Base-by-base conservation (phyloP, 1,140 invertebrate genomes). In the Acromyrmex charruanus region DNA sequence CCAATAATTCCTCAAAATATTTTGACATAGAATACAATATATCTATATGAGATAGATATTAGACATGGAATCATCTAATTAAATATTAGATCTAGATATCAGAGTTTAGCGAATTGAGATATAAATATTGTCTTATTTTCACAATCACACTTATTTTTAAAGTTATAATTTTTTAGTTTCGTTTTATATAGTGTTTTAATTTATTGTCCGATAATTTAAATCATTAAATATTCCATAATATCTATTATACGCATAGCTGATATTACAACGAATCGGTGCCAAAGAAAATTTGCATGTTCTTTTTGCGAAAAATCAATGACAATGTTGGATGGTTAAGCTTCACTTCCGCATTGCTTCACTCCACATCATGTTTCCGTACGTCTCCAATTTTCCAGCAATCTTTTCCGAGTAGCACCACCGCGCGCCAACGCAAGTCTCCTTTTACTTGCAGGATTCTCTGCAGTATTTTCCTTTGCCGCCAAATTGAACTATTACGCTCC, bases 401-500 rank as follows among this genome's bases (percentile, higher is more conserved):
- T 86, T 91, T 91, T 74, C 59, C 51, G 77, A 77, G 58, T 44
- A 81, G 31, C 16, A 61, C 63, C 49, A 53, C 3, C 12, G 10
- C 49, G 35, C 39, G 79, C 66, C 53, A 68, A 61, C 61, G 51
- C 87, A 51, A 61, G 44, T 87, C 87, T 93, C 88, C 86, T 89
- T 89, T 88, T 87, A 87, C 91, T 91, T 75, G 80, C 55, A 91
- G 90, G 77, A 92, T 92, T 91, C 91, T 92, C 88, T 88, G 88
- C 31, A 28, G 88, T 91, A 92, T 94, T 94, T 94, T 93, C 89
- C 89, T 94, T 94, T 94, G 88, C 92, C 75, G 86, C 89, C 92
- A 93, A 94, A 94, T 94, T 94, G 93, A 93, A 94, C 93, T 93
- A 94, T 94, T 93, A 94, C 93, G 87, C 65, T 86, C 87, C 88